Base-by-base conservation (phyloP, 2,797 vertebrate genomes). In the Etheostoma perlongum region DNA sequence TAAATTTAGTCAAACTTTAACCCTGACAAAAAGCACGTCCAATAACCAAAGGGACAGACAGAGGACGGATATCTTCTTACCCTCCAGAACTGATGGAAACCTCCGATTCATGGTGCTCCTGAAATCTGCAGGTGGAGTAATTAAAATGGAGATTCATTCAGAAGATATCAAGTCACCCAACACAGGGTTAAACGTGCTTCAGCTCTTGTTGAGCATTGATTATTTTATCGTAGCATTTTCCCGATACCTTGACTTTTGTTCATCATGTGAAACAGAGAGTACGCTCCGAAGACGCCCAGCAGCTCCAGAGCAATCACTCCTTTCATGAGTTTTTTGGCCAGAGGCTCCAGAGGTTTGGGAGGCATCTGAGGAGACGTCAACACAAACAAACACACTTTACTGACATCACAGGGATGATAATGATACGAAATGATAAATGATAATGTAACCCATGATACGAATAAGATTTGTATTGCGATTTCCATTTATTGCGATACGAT, bases 1-100 rank as follows among this genome's bases (percentile, higher is more conserved):
- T 33, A 33, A 6, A 33, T 33, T 7, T 33, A 5, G 30, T 33
- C 30, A 6, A 27, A 30, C 27, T 30, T 30, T 5, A 33, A 36
- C 33, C 8, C 7, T 33, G 33, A 33, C 33, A 36, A 36, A 36
- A 36, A 36, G 33, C 33, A 36, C 36, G 36, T 36, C 9, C 36
- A 10, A 10, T 11, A 36, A 36, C 36, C 10, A 36, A 36, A 36
- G 33, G 33, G 33, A 36, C 33, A 36, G 33, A 36, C 33, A 23
- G n/a, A 36, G 23, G 55, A 46, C 2, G 2, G 13, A 57, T 4
- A 19, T 19, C 1, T 40, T 2, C 14, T 62, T 14, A 95, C 95
- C 91, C 91, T 95, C 93, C 1, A 95, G 85, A 27, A 95, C 46
- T 0, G 90, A 90, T 0, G 95, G 94, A 6, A 91, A 88, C 69